Conservation (phyloP, 2,797 vertebrate species). For the Hyperoplus lanceolatus region DNA sequence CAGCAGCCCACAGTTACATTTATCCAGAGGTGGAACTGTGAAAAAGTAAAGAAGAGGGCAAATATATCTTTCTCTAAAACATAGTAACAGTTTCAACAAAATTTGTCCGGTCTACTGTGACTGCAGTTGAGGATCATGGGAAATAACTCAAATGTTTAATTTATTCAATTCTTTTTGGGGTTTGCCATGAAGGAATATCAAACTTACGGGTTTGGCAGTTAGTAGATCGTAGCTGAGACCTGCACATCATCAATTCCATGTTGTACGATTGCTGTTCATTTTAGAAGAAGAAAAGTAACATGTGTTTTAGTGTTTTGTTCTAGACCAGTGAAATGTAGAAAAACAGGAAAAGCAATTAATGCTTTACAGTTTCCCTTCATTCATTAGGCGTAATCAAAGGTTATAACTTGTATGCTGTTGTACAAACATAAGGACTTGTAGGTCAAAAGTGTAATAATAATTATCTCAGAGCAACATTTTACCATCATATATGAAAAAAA, state of each 20-base stretch:
- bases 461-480: constrained; percentile 1
- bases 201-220: constrained; percentile 11
- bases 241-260: rapidly evolving
- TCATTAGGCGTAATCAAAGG: background rate
- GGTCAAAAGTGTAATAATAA: no score
- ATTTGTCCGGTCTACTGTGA: background rate
- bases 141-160: background rate
- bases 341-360: background rate
- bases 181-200: constrained; percentile 13
- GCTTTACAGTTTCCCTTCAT: background rate
- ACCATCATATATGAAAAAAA: background rate
- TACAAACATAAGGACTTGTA: background rate
- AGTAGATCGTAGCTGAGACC: rapidly evolving
- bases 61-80: background rate
- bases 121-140: background rate
- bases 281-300: constrained; percentile 6
- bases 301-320: background rate
- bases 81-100: background rate
- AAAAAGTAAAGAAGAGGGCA: background rate
- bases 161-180: background rate
- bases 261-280: constrained; percentile 64
- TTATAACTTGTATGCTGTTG: background rate
- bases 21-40: rapidly evolving
- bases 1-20: constrained; percentile 40
- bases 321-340: constrained; percentile 7